Conservation (phyloP, 1,140 invertebrate genomes). For the Drosophila oshimai region DNA sequence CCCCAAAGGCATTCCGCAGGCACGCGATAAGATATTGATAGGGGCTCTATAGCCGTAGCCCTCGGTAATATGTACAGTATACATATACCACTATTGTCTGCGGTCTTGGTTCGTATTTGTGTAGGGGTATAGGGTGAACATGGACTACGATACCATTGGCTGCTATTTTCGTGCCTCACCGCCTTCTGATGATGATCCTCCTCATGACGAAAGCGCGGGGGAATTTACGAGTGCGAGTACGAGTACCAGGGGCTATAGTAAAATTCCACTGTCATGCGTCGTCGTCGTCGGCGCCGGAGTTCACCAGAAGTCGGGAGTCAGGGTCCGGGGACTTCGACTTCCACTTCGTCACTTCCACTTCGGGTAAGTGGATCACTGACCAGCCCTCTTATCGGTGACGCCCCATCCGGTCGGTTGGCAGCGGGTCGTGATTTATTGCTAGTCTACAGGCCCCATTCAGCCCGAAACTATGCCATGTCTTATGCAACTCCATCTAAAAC, state of each 20-base stretch:
- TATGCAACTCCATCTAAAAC: background rate
- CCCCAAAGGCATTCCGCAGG: slow-evolving; percentile 30
- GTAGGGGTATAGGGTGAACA: too few relatives aligned
- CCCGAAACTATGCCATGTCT: slow-evolving; percentile 28
- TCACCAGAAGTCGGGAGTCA: background rate
- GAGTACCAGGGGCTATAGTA: background rate
- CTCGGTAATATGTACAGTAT: background rate
- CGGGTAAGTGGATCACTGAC: slow-evolving; percentile 48
- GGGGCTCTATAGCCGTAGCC: background rate
- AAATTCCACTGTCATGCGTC: slow-evolving; percentile 53
- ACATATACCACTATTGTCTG: background rate
- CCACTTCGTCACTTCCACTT: slow-evolving; percentile 40
- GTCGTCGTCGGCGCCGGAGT: background rate
- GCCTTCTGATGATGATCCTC: background rate
- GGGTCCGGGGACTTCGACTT: too few relatives aligned
- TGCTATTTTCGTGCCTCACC: slow-evolving; percentile 33
- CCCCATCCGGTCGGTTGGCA: slow-evolving; percentile 1
- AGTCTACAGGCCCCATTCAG: background rate
- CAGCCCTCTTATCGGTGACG: slow-evolving; percentile 30
- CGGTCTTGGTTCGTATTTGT: background rate
- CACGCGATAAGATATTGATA: slow-evolving; percentile 50
- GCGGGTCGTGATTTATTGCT: background rate
- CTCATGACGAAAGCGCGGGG: slow-evolving; percentile 44
- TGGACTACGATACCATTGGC: background rate
- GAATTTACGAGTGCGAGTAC: slow-evolving; percentile 33